These are phyloP conservation scores for Emys orbicularis DNA, from an alignment of 2,797 vertebrate species.

Conservation along the genomic window DNA sequence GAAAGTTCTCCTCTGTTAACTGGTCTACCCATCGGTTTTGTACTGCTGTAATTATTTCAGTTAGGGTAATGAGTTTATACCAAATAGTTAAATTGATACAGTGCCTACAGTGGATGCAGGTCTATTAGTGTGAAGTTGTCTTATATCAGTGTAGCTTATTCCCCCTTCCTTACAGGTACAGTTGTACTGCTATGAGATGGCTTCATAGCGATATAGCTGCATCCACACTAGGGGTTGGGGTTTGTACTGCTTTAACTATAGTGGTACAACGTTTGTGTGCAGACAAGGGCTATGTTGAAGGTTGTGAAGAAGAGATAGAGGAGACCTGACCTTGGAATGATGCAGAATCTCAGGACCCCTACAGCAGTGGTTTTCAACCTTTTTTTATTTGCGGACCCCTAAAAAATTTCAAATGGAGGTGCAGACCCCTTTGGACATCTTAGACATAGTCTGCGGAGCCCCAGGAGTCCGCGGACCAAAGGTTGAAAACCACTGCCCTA, in stretches of 20 bases:
- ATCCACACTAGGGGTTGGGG: neutral
- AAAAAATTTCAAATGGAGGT: neutral
- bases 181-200: neutral
- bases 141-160: neutral
- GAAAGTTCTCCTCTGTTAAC: neutral
- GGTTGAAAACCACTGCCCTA: neutral
- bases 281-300: neutral
- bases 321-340: neutral
- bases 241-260: neutral
- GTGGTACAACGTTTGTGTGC: neutral
- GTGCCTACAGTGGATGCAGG: neutral
- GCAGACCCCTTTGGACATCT: neutral
- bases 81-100: too few relatives aligned
- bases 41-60: neutral
- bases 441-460: neutral
- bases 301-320: neutral
- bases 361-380: neutral
- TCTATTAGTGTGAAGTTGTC: neutral
- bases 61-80: neutral
- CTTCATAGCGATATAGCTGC: neutral
- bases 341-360: neutral
- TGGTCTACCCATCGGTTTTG: neutral
- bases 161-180: neutral
- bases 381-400: neutral
- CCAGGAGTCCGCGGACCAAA: neutral